Conservation (phyloP, 2,888 invertebrate species). For the Philaethria dido region DNA sequence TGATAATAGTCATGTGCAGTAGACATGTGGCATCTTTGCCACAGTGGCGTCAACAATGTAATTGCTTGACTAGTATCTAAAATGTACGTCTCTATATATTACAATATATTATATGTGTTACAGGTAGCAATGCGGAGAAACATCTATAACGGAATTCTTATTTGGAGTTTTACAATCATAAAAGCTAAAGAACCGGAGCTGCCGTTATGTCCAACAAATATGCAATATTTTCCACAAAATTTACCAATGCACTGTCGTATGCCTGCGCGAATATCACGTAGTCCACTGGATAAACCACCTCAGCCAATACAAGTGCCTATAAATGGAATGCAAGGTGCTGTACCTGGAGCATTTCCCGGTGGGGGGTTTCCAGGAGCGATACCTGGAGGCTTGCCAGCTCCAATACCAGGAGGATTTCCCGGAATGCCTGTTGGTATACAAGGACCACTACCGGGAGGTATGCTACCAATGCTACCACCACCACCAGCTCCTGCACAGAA, state of each 20-base stretch:
- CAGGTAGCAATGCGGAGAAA: constrained; percentile 55
- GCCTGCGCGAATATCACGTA: constrained; percentile 55
- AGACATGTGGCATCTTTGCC: background rate
- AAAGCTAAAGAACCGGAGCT: constrained; percentile 58
- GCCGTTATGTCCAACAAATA: constrained; percentile 68
- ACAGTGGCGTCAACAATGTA: background rate
- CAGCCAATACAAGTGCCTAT: constrained; percentile 46
- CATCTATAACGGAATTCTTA: constrained; percentile 41
- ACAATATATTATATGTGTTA: constrained; percentile 31
- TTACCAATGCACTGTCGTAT: constrained; percentile 77
- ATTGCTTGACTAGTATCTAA: background rate
- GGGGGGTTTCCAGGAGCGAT: constrained; percentile 39
- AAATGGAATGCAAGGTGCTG: constrained; percentile 44
- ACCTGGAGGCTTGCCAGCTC: constrained; percentile 44
- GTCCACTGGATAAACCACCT: constrained; percentile 48
- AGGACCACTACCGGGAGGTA: constrained; percentile 43
- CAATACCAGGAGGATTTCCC: constrained; percentile 46
- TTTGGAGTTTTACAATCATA: constrained; percentile 45
- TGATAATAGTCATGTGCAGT: background rate
- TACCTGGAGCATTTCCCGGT: constrained; percentile 38
- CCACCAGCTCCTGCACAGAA: constrained; percentile 59
- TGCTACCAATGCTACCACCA: constrained; percentile 43
- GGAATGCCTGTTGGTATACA: constrained; percentile 36
- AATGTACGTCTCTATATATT: background rate
- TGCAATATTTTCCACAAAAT: constrained; percentile 68